A percentile compares a stretch with the other conserved stretches of the same genome.
These are phyloP conservation scores for Austrofundulus limnaeus DNA, from an alignment of 2,113 vertebrate species.

Conservation along the genomic window DNA sequence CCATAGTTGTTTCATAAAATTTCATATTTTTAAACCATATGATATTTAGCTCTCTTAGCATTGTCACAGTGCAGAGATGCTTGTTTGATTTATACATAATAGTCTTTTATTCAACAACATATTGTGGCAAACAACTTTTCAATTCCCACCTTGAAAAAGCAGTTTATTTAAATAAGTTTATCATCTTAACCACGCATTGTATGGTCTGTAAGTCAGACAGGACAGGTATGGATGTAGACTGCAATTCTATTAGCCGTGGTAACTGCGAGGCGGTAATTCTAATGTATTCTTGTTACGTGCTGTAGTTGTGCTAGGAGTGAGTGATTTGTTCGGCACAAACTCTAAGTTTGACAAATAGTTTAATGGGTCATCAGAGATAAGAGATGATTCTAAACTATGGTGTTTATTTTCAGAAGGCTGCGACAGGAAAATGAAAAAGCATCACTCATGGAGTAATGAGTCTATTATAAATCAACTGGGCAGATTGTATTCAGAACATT, in stretches of 20 bases:
- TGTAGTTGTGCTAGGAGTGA: conserved; percentile 15
- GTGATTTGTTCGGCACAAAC: conserved; percentile 1
- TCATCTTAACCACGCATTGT: no score
- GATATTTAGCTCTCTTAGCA: no score
- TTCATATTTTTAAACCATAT: no score
- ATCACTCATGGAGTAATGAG: conserved; percentile 35
- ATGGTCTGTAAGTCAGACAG: not conserved
- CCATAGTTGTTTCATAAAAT: no score
- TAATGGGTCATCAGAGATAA: conserved; percentile 30
- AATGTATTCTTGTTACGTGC: not conserved
- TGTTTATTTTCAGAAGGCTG: conserved; percentile 30
- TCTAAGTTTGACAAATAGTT: conserved; percentile 31
- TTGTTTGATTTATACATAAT: no score
- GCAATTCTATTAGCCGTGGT: not conserved
- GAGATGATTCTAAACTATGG: conserved; percentile 30
- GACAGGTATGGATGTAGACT: not conserved
- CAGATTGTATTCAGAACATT: conserved; percentile 33
- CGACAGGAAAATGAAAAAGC: conserved; percentile 42
- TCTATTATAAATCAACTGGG: conserved; percentile 31
- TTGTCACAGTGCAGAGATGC: no score
- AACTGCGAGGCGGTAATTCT: not conserved
- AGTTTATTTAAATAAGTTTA: not conserved
- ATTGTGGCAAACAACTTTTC: no score
- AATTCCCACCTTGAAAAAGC: not conserved
- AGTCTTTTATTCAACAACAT: no score